Base-by-base conservation (phyloP, 2,888 invertebrate species). In the Stramonita haemastoma region DNA sequence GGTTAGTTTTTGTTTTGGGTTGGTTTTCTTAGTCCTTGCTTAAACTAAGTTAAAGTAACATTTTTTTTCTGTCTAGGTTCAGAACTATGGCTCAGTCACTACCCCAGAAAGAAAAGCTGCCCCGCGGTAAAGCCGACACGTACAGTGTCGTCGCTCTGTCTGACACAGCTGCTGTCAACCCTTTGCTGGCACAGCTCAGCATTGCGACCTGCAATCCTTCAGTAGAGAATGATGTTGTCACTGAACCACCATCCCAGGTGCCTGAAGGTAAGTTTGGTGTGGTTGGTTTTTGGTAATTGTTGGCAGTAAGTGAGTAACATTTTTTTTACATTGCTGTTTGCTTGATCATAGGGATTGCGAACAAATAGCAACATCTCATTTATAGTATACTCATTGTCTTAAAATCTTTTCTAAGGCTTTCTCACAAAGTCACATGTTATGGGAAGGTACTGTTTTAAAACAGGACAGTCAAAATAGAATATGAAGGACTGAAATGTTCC, bases 201-300 rank as follows among this genome's bases (percentile, higher is more conserved):
- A 86, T 94, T n/a, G 94, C 94, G 11, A 87, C 90, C 26, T 94
- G 93, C 91, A 94, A 94, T 88, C 93, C 93, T 34, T 91, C 90
- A 15, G 66, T 89, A 56, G 92, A 92, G 19, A 87, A 90, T 36
- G 87, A 89, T n/a, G 26, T 36, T 32, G 22, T 15, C 84, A 19
- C 36, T 26, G 56, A 57, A 22, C 29, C 66, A 29, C 77, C 56
- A 34, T 36, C 29, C 29, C 22, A 11, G 17, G 32, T 32, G n/a
- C 56, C n/a, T 57, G 60, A 36, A 88, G 70, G 70, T 84, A 17
- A 46, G 19, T 11, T 17, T 46, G 84, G 46, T 56, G 79, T 19
- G 79, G 22, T n/a, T n/a, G 79, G n/a, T 1, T 79, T 29, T 79
- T 29, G 22, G 29, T 79, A 32, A 32, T 79, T 8, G 8, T 46